phyloP scores from a whole-genome alignment of 1,140 invertebrate genomes.

The Epicauta chinensis region DNA sequence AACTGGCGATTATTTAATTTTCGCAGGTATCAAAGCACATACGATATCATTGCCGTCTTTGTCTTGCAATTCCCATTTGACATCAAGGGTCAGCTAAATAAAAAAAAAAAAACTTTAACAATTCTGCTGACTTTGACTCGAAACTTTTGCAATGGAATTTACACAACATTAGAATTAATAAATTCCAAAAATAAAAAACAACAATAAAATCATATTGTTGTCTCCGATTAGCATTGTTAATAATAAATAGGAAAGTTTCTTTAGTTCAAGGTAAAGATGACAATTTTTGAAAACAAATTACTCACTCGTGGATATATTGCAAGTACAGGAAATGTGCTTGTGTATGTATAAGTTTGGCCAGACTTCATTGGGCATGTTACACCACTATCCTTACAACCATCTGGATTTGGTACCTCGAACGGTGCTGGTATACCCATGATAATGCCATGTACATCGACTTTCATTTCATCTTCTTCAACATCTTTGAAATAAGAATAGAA shows the following conservation, averaged over 20 bases:
- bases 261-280: no score
- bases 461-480: conserved; percentile 43
- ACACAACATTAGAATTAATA: no score
- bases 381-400: conserved; percentile 60
- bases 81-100: conserved; percentile 53
- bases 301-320: conserved; percentile 58
- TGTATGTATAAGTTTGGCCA: conserved; percentile 53
- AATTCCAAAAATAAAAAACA: no score
- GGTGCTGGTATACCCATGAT: conserved; percentile 61
- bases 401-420: conserved; percentile 59
- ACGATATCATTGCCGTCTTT: conserved; percentile 54
- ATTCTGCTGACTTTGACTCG: no score
- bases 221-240: neutral
- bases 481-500: no score
- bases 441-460: conserved; percentile 62
- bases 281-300: conserved; percentile 4
- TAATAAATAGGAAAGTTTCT: no score
- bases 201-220: neutral
- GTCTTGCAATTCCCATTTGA: conserved; percentile 66
- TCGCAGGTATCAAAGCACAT: conserved; percentile 60
- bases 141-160: no score
- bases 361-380: conserved; percentile 59
- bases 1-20: conserved; percentile 45
- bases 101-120: conserved; percentile 14
- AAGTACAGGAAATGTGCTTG: conserved; percentile 51